phyloP scores from a whole-genome alignment of 2,888 invertebrate species.

The Parthenolecanium corni region DNA sequence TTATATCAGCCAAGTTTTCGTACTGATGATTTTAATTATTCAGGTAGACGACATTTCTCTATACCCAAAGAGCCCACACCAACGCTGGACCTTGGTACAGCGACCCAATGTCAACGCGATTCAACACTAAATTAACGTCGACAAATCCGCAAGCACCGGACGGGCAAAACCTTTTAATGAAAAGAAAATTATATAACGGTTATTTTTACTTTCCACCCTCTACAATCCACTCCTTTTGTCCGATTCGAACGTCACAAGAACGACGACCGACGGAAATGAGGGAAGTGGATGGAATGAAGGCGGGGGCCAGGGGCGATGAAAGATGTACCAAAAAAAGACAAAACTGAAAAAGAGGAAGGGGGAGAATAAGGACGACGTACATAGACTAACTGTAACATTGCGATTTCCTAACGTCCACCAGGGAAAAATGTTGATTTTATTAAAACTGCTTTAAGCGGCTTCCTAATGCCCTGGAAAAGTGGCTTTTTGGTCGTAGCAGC shows the following conservation, averaged over 20 bases:
- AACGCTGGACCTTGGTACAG: neutral
- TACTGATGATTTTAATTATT: neutral
- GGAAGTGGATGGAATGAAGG: neutral
- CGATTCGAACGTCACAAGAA: too few relatives aligned
- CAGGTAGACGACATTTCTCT: neutral
- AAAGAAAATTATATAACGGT: constrained; percentile 21
- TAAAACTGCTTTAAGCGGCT: constrained; percentile 28
- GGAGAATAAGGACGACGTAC: neutral
- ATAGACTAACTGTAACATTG: constrained; percentile 7
- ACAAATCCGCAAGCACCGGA: constrained; percentile 9
- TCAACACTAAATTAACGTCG: constrained; percentile 22
- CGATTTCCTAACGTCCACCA: constrained; percentile 20
- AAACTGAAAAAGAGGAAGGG: too few relatives aligned
- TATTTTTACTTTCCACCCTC: too few relatives aligned
- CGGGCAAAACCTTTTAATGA: constrained; percentile 12
- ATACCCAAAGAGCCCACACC: neutral
- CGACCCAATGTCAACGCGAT: too few relatives aligned
- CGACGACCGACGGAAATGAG: constrained; percentile 7
- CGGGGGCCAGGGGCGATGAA: neutral
- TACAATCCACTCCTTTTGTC: too few relatives aligned
- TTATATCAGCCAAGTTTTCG: neutral
- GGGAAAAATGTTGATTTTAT: constrained; percentile 26
- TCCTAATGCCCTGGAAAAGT: constrained; percentile 26
- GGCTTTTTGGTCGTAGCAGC: constrained; percentile 22
- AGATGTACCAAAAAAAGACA: too few relatives aligned